Conservation (phyloP, 2,797 vertebrate species). For the Sphaeramia orbicularis region DNA sequence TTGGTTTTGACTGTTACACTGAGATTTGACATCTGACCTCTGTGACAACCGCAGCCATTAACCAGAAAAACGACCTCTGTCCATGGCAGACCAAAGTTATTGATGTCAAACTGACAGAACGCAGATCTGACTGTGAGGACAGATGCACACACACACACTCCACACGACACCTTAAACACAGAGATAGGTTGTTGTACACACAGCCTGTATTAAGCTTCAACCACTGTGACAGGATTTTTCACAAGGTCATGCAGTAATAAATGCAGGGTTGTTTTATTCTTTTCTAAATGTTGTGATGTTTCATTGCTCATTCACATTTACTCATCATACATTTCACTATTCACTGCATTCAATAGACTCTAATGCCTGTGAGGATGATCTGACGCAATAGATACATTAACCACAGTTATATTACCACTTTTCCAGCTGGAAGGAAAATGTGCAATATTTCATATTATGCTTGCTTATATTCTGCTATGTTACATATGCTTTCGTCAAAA, state of each 20-base stretch:
- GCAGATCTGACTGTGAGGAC: conserved; percentile 36
- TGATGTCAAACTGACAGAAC: conserved; percentile 53
- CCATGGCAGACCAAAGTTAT: conserved; percentile 38
- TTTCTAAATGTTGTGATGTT: background rate
- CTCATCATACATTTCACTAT: too few species aligned
- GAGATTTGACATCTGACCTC: conserved; percentile 63
- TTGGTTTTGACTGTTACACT: conserved; percentile 37
- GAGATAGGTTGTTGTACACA: background rate
- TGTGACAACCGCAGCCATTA: conserved; percentile 53
- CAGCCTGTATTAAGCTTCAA: background rate
- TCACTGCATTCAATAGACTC: too few species aligned
- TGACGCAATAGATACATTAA: too few species aligned
- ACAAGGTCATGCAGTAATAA: background rate
- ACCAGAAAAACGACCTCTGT: conserved; percentile 48
- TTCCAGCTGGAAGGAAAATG: too few species aligned
- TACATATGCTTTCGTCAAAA: too few species aligned
- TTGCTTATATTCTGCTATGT: too few species aligned
- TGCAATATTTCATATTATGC: too few species aligned
- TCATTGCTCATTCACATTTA: background rate
- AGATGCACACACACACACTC: background rate
- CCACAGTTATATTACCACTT: too few species aligned
- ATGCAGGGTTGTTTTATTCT: background rate
- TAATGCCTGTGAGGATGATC: too few species aligned
- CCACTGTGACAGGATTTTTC: background rate
- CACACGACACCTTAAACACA: conserved; percentile 5